Evolutionary conservation across 2,888 invertebrate species (phyloP), one percentile per base, ranked within the genome.

Genomic region (Cryptocheilus praepositus): DNA sequence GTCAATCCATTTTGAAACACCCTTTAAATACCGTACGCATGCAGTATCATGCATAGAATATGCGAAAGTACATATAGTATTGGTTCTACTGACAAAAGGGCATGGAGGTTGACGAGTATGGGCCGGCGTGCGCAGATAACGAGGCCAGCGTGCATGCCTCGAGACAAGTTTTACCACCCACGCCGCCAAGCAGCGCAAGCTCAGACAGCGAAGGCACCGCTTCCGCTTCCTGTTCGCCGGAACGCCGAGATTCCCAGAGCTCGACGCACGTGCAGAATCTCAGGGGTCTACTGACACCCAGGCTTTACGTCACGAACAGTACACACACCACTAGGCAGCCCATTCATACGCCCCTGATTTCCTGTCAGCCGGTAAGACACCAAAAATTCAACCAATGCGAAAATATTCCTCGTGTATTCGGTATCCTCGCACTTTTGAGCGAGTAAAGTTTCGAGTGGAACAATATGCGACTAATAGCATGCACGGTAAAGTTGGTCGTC

Each of bases 271-370:
- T 81, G 54, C 88, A 88, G 74, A 87, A 83, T 78, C 83, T 88
- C 63, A 81, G 86, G 44, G 87, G 87, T 49, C 71, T 86, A 25
- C 79, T 86, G 11, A 77, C 83, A 36, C 86, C 88, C 36, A 78
- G 87, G 70, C 77, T 88, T 7, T 88, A 87, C 77, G 83, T 86
- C 22, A 92, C 74, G 67, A 91, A 94, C 88, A 94, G 95, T 89
- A 94, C 95, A 60, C 95, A 86, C 71, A 92, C 75, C 51, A 91
- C 94, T 71, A 90, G 96, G 76, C 95, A 96, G 85, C 96, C 96
- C 1, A 96, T 96, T 88, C 95, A 96, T 89, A 96, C 96, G 65
- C 95, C 96, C 65, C 92, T 96, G 74, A 96, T 96, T 82, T 96
- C 96, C 89, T 94, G 92, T 83, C 96, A 96, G 88, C 96, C 96